These are phyloP conservation scores for Pissodes strobi DNA, from an alignment of 1,140 invertebrate genomes.

Conservation along the genomic window DNA sequence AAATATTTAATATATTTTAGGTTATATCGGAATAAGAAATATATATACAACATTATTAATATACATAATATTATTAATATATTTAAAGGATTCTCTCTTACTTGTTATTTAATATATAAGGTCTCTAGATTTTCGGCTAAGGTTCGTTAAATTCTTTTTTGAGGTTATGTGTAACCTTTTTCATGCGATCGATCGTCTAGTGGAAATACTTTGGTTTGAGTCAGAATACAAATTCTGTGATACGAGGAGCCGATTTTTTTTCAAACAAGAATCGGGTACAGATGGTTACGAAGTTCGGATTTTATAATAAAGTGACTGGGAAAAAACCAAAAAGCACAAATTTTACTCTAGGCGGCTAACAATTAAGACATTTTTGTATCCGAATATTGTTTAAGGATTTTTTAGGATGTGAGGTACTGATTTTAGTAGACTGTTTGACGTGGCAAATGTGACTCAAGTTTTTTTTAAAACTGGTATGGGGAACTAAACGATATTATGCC, in stretches of 20 bases:
- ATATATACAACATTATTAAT: slow-evolving; percentile 35
- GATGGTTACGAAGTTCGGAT: background rate
- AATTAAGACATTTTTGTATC: no score
- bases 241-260: background rate
- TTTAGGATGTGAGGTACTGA: no score
- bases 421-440: no score
- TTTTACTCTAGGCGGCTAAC: no score
- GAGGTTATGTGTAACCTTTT: slow-evolving; percentile 7
- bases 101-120: slow-evolving; percentile 37
- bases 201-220: background rate
- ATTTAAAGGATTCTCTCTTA: slow-evolving; percentile 27
- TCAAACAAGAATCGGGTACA: background rate
- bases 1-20: slow-evolving; percentile 33
- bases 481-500: no score
- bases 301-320: background rate
- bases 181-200: background rate
- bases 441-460: no score
- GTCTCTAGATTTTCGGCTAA: slow-evolving; percentile 16
- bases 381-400: no score
- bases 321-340: no score
- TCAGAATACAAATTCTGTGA: slow-evolving; percentile 17
- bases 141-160: slow-evolving; percentile 15
- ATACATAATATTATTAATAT: slow-evolving; percentile 28
- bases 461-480: no score
- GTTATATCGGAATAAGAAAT: slow-evolving; percentile 34